Conservation (phyloP, 2,797 vertebrate species). For the Limosa lapponica region DNA sequence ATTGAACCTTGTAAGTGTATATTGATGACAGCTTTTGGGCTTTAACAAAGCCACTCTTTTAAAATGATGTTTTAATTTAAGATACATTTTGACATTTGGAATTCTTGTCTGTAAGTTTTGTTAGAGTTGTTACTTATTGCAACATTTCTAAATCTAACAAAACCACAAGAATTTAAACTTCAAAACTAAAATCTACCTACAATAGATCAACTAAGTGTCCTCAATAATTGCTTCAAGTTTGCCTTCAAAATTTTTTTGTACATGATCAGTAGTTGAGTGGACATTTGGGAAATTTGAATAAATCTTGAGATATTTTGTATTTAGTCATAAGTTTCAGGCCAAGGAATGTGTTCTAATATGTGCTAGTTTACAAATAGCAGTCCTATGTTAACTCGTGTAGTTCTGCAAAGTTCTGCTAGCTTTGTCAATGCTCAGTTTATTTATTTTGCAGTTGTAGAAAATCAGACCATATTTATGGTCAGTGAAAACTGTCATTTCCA, state of each 20-base stretch:
- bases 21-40: not conserved
- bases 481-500: not conserved
- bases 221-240: not conserved
- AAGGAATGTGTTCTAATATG: not conserved
- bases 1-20: not conserved
- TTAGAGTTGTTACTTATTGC: not conserved
- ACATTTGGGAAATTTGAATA: not conserved
- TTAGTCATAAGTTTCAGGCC: not conserved
- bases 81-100: not conserved
- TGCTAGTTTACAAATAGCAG: not conserved
- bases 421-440: not conserved
- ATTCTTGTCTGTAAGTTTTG: not conserved
- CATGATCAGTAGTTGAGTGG: rapidly evolving
- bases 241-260: not conserved
- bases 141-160: not conserved
- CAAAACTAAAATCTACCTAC: not conserved
- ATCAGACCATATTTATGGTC: not conserved
- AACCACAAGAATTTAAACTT: not conserved
- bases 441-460: not conserved
- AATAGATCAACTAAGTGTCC: not conserved
- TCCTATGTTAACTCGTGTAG: not conserved
- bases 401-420: not conserved
- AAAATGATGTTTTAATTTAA: not conserved
- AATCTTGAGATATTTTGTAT: not conserved
- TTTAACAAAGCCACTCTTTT: not conserved